phyloP scores from a whole-genome alignment of 2,888 invertebrate species.

The Rhagium mordax region DNA sequence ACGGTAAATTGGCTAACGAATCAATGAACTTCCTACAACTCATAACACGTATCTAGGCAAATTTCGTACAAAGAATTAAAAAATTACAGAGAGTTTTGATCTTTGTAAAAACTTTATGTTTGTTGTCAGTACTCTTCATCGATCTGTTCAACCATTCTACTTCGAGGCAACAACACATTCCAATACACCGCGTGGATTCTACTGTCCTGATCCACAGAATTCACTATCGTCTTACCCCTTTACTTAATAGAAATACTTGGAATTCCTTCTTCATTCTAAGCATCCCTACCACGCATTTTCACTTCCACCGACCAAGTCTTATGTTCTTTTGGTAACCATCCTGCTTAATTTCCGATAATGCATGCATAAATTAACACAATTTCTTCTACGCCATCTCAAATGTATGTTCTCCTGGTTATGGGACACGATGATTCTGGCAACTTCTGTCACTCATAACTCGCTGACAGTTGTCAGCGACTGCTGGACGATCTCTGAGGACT shows the following conservation, averaged over 20 bases:
- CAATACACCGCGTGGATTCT: slow-evolving; percentile 50
- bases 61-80: too few relatives aligned
- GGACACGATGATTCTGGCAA: slow-evolving; percentile 59
- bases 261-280: slow-evolving; percentile 54
- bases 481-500: slow-evolving; percentile 22
- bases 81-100: too few relatives aligned
- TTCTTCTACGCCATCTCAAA: slow-evolving; percentile 34
- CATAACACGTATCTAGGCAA: too few relatives aligned
- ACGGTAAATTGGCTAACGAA: too few relatives aligned
- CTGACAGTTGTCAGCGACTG: slow-evolving; percentile 32
- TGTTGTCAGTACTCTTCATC: not conserved
- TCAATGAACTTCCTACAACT: too few relatives aligned
- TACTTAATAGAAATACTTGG: slow-evolving; percentile 60
- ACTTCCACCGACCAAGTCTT: slow-evolving; percentile 50
- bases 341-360: slow-evolving; percentile 67
- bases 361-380: slow-evolving; percentile 65
- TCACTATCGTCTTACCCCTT: slow-evolving; percentile 69
- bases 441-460: slow-evolving; percentile 65
- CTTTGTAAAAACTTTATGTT: too few relatives aligned
- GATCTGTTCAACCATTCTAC: not conserved
- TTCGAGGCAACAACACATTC: slow-evolving; percentile 6
- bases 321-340: slow-evolving; percentile 63
- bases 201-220: slow-evolving; percentile 65
- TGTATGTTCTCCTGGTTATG: slow-evolving; percentile 54
- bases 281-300: slow-evolving; percentile 43